Evolutionary conservation across 2,888 invertebrate genomes (phyloP).

Genomic region (Aradus depressus): DNA sequence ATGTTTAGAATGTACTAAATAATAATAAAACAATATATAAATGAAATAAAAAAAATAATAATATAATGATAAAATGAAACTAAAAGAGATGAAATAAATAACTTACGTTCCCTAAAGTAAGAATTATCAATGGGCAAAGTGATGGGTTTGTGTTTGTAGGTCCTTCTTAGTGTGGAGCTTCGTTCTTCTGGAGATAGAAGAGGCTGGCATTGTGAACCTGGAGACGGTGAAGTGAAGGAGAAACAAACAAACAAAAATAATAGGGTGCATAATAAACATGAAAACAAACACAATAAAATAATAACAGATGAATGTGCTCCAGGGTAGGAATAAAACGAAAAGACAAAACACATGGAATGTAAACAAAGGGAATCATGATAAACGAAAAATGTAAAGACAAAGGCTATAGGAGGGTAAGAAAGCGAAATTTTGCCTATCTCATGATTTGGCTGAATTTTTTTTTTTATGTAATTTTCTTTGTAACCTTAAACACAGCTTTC

Average conservation of each 20-base stretch:
- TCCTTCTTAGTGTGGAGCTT: constrained; percentile 40
- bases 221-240: constrained; percentile 10
- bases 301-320: no score
- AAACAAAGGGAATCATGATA: constrained; percentile 27
- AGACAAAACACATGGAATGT: constrained; percentile 28
- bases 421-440: no score
- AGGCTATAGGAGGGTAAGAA: no score
- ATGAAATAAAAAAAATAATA: constrained; percentile 19
- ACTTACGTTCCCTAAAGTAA: constrained; percentile 54
- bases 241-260: no score
- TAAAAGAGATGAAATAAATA: constrained; percentile 26
- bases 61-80: constrained; percentile 18
- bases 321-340: constrained; percentile 21
- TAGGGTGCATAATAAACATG: no score
- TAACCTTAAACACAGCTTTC: no score
- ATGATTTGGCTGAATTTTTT: no score
- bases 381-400: constrained; percentile 24
- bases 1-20: not conserved
- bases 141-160: constrained; percentile 53
- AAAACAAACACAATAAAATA: no score
- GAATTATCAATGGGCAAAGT: constrained; percentile 54
- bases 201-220: constrained; percentile 31
- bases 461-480: no score
- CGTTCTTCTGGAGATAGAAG: constrained; percentile 36
- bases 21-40: constrained; percentile 10